Evolutionary conservation across 2,888 invertebrate genomes (phyloP), one percentile per base, ranked within the genome.

Genomic region (Horisme vitalbata): DNA sequence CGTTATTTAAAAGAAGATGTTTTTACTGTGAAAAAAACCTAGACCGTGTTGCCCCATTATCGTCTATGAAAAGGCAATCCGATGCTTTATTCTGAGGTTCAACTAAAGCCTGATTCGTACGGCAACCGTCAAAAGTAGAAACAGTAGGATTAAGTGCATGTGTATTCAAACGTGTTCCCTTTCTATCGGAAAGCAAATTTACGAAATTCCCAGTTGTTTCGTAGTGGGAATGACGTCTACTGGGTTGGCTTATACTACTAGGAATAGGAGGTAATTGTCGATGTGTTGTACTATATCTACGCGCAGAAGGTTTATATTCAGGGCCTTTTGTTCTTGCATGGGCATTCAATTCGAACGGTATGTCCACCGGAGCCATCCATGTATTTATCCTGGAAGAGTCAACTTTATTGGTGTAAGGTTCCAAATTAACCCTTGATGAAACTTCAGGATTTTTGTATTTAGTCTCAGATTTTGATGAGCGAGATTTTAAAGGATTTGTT

Each of bases 181-280:
- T 39, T 35, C 35, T 39, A 13, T 31, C 39, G 10, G 27, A n/a
- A 13, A 49, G 31, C 34, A 49, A 44, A 26, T 35, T 24, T 2
- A 44, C 13, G 11, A 44, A 44, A 31, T 49, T 41, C 1, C 35
- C 39, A n/a, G 49, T 27, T 10, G 44, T 39, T 21, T 44, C 44
- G 11, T 49, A 49, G 18, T 49, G 44, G 8, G 48, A 49, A 27
- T 44, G 43, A 12, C 44, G 44, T 39, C 38, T 38, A 2, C 9
- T 20, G 9, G n/a, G n/a, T n/a, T n/a, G n/a, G n/a, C 26, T 33
- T 28, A 4, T 35, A 2, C 10, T 15, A n/a, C 20, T 30, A 8
- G 48, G 44, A 27, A 44, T 21, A 15, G 38, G 27, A 3, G 49
- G 49, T n/a, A 49, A 23, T 8, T 44, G 39, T 1, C 49, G 44